These are phyloP conservation scores for Eclectus roratus DNA, from an alignment of 2,113 vertebrate species.

Conservation along the genomic window DNA sequence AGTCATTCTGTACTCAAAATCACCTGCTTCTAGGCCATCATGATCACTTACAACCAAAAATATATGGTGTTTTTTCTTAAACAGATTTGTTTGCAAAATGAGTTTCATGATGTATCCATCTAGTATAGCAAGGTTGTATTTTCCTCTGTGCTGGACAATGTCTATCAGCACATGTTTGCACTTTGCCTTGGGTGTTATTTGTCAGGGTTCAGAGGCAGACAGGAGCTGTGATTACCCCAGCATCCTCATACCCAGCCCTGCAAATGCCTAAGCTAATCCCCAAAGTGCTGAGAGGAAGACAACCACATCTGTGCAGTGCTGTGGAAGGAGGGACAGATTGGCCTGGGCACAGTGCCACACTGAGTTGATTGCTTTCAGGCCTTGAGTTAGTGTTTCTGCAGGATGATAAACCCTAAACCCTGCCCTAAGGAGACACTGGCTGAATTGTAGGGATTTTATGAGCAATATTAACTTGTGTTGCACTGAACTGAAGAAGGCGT, in stretches of 20 bases:
- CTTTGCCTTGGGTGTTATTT: neutral
- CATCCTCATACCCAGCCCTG: neutral
- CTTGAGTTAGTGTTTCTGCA: neutral
- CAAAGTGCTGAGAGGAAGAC: neutral
- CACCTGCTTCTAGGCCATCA: accelerated
- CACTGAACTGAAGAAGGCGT: neutral
- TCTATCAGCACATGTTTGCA: accelerated
- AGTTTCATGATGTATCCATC: neutral
- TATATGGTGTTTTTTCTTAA: neutral
- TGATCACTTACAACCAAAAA: neutral
- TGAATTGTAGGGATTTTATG: neutral
- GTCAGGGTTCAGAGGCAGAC: neutral
- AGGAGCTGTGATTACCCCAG: neutral
- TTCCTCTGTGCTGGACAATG: neutral
- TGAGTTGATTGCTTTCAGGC: neutral
- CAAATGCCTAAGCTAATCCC: neutral
- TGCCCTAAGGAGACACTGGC: neutral
- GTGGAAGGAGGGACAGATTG: accelerated
- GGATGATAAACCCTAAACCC: neutral
- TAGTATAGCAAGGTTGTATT: neutral
- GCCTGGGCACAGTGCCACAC: accelerated
- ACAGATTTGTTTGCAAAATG: neutral
- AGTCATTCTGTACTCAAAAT: neutral
- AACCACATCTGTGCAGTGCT: accelerated
- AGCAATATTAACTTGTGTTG: neutral